Conservation (phyloP, 1,140 invertebrate genomes). For the Thereuonema tuberculata region DNA sequence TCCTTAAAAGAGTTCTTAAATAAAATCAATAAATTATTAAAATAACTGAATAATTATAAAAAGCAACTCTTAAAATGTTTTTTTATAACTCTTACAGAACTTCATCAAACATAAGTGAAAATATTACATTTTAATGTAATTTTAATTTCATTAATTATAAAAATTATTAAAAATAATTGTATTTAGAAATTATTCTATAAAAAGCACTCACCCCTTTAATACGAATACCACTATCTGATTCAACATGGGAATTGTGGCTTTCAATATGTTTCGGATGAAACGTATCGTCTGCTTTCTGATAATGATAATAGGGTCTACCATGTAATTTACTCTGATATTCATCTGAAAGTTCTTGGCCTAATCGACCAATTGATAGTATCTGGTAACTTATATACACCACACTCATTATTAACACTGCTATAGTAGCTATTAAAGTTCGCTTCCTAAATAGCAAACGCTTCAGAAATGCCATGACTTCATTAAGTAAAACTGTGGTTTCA, state of each 20-base stretch:
- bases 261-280: too few relatives aligned
- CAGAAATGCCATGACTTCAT: not conserved
- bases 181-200: too few relatives aligned
- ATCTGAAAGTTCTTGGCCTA: conserved; percentile 5
- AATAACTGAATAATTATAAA: too few relatives aligned
- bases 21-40: too few relatives aligned
- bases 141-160: too few relatives aligned
- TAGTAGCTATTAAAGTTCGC: not conserved
- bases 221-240: not conserved
- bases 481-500: too few relatives aligned
- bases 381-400: conserved; percentile 1
- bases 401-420: not conserved
- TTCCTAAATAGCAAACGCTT: not conserved
- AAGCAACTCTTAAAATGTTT: too few relatives aligned
- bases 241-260: not conserved
- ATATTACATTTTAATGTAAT: too few relatives aligned
- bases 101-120: too few relatives aligned
- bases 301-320: not conserved
- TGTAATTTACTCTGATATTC: not conserved
- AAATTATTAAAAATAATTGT: too few relatives aligned
- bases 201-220: conserved; percentile 7
- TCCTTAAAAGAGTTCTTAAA: too few relatives aligned
- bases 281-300: conserved; percentile 1
- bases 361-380: not conserved
- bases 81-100: too few relatives aligned